Base-by-base conservation (phyloP, 2,797 vertebrate genomes). In the Coregonus sp. region DNA sequence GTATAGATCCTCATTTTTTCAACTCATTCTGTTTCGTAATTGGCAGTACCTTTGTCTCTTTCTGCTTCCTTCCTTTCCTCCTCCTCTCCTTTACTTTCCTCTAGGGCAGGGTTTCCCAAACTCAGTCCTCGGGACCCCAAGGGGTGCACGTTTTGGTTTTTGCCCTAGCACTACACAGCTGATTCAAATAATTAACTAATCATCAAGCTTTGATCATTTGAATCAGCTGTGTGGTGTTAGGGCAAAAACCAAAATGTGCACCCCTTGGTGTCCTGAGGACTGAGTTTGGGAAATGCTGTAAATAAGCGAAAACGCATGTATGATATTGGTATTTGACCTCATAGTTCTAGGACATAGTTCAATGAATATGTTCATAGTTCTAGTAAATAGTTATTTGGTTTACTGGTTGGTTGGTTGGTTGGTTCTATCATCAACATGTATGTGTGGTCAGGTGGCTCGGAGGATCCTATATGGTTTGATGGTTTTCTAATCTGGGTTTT, bases 401-500 rank as follows among this genome's bases (percentile, higher is more conserved):
- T 20, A 20, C n/a, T 59, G 56, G 15, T 56, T 16, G 54, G 54
- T n/a, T 56, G 54, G 52, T 52, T 52, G 51, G 51, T 54, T 54
- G 15, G 52, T 54, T 54, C 2, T 54, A 54, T 54, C 1, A 54
- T 54, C 52, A 54, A 54, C 52, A 54, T 54, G 5, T 59, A 59
- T 59, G 4, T 5, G 54, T 59, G 54, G 54, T n/a, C 18, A 54
- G 52, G 52, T 15, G 14, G 16, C 20, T 20, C 20, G 1, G 3
- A 25, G n/a, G n/a, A 61, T 20, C 35, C 40, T 73, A 59, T 77
- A 3, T 35, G 54, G 72, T 77, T 70, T n/a, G 51, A 4, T 6
- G 29, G 52, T 56, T 29, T 51, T 54, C 2, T 33, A 52, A 11
- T 52, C 18, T 25, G 50, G 6, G 5, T 29, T 4, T 31, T 72